A percentile compares a stretch with the other conserved stretches of the same genome.
Conservation (phyloP, 2,113 vertebrate genomes). For the Lagopus muta region DNA sequence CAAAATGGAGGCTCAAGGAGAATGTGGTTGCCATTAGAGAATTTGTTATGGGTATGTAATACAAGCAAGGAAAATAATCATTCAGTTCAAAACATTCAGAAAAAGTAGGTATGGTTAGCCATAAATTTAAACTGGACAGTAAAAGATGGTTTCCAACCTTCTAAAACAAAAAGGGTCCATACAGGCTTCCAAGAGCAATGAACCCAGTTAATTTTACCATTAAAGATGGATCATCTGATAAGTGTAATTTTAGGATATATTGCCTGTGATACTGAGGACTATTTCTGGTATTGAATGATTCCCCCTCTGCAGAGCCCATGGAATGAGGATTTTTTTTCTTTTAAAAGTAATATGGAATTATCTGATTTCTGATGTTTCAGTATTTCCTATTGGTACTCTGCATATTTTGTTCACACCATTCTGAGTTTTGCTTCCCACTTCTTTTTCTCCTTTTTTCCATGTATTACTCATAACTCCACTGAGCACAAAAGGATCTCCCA, state of each 20-base stretch:
- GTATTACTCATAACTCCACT: background rate
- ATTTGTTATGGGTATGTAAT: background rate
- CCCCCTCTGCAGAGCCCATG: no score
- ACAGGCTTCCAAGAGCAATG: background rate
- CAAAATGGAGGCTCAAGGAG: background rate
- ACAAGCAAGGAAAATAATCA: background rate
- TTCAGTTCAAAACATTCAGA: background rate
- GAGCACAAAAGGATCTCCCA: slow-evolving; percentile 16
- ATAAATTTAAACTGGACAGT: background rate
- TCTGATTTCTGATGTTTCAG: background rate
- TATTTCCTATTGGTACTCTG: background rate
- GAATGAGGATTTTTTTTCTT: background rate
- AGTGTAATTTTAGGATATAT: background rate
- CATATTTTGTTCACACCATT: background rate
- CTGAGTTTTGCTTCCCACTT: background rate
- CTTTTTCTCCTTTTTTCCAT: slow-evolving; percentile 11
- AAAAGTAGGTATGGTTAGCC: background rate
- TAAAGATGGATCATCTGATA: background rate
- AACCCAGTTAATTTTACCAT: background rate
- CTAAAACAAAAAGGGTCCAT: background rate
- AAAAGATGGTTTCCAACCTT: background rate
- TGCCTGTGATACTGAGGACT: background rate
- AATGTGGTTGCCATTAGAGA: background rate
- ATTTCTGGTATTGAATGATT: background rate
- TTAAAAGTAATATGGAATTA: background rate